phyloP scores from a whole-genome alignment of 2,797 vertebrate genomes.

The Crax fasciolata region DNA sequence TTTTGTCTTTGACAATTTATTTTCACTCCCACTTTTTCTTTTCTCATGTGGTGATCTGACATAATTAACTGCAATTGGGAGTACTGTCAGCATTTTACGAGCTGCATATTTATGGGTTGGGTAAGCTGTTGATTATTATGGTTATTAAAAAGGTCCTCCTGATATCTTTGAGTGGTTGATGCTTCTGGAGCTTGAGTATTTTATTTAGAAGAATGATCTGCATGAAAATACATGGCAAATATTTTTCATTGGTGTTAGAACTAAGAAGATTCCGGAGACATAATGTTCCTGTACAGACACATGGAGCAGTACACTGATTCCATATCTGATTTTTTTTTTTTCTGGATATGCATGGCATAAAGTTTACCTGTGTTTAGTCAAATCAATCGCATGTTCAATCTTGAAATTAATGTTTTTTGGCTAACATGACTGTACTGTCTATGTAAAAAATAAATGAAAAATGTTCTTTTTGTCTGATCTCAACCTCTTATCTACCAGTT shows the following conservation, averaged over 20 bases:
- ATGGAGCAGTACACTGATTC: background rate
- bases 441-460: background rate
- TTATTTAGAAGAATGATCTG: background rate
- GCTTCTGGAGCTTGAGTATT: background rate
- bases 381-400: background rate
- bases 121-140: slow-evolving; percentile 2
- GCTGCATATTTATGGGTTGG: background rate
- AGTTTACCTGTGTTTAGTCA: background rate
- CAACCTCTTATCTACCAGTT: background rate
- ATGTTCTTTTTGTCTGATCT: background rate
- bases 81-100: slow-evolving; percentile 31
- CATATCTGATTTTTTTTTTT: background rate
- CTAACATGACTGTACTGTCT: background rate
- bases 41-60: background rate
- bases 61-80: slow-evolving; percentile 9
- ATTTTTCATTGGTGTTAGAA: background rate
- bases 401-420: background rate
- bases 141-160: background rate
- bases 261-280: background rate
- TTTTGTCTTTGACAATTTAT: background rate
- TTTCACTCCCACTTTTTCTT: background rate
- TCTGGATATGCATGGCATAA: background rate
- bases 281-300: background rate
- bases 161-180: background rate
- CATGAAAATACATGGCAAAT: background rate